phyloP scores from a whole-genome alignment of 1,140 invertebrate genomes.

The Carcinoscorpius rotundicauda region DNA sequence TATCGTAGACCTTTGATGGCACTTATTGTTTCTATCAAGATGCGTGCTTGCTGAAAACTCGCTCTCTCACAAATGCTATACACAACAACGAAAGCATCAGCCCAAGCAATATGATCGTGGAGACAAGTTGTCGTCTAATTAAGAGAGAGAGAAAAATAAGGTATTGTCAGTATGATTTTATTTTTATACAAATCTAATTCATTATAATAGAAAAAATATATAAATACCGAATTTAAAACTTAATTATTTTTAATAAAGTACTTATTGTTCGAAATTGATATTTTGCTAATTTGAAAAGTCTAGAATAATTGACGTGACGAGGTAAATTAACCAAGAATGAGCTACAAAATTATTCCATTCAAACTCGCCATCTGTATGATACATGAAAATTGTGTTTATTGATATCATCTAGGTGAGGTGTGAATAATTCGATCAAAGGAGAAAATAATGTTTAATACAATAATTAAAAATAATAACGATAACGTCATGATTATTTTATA shows the following conservation, averaged over 20 bases:
- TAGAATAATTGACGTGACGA: too few relatives aligned
- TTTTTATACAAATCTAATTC: not conserved
- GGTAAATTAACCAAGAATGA: too few relatives aligned
- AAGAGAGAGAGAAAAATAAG: slow-evolving; percentile 13
- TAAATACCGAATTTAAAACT: not conserved
- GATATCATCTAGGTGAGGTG: too few relatives aligned
- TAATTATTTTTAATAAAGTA: not conserved
- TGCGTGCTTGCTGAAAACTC: slow-evolving; percentile 59
- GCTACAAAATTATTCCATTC: too few relatives aligned
- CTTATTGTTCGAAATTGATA: not conserved
- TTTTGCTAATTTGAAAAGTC: not conserved
- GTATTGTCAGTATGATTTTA: slow-evolving; percentile 7
- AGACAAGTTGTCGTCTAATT: slow-evolving; percentile 50
- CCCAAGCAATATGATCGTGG: slow-evolving; percentile 64
- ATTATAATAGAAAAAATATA: not conserved
- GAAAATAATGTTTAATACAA: too few relatives aligned
- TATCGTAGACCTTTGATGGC: slow-evolving; percentile 31
- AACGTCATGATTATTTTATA: too few relatives aligned
- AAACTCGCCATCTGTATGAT: too few relatives aligned
- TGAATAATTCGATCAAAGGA: too few relatives aligned
- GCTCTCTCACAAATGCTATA: slow-evolving; percentile 62
- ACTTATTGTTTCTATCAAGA: slow-evolving; percentile 53
- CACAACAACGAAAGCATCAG: slow-evolving; percentile 70
- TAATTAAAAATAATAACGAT: too few relatives aligned
- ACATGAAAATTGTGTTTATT: too few relatives aligned